These are phyloP conservation scores for Odontomyia ornata DNA, from an alignment of 2,888 invertebrate species.

Conservation along the genomic window DNA sequence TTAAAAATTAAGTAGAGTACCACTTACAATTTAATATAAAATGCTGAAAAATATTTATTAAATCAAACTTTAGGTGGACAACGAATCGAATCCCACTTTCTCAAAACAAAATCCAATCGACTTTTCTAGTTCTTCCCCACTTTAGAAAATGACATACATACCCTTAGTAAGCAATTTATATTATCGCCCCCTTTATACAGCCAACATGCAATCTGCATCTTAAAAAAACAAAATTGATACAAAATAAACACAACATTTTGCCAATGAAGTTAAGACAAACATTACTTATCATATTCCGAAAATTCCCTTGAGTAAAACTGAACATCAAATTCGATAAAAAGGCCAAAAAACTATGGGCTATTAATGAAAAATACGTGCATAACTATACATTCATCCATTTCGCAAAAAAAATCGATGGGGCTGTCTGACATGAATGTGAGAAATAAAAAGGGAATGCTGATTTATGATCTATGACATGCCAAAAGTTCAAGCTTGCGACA, in stretches of 20 bases:
- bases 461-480: constrained; percentile 30
- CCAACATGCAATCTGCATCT: no score
- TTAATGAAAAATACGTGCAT: constrained; percentile 12
- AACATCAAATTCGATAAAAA: constrained; percentile 17
- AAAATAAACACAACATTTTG: not conserved
- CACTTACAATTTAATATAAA: no score
- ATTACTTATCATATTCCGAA: not conserved
- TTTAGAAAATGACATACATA: no score
- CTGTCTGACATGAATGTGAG: not conserved
- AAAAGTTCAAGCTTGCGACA: not conserved
- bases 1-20: no score
- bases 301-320: constrained; percentile 8
- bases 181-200: no score
- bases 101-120: no score
- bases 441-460: constrained; percentile 6
- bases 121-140: no score
- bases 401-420: not conserved
- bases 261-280: not conserved
- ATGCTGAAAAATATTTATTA: no score
- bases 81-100: no score
- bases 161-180: no score
- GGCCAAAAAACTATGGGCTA: constrained; percentile 13
- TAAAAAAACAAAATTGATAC: constrained; percentile 3
- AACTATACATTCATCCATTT: not conserved
- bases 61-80: no score